Evolutionary conservation across 2,888 invertebrate species (phyloP).

Genomic region (Sesia apiformis): DNA sequence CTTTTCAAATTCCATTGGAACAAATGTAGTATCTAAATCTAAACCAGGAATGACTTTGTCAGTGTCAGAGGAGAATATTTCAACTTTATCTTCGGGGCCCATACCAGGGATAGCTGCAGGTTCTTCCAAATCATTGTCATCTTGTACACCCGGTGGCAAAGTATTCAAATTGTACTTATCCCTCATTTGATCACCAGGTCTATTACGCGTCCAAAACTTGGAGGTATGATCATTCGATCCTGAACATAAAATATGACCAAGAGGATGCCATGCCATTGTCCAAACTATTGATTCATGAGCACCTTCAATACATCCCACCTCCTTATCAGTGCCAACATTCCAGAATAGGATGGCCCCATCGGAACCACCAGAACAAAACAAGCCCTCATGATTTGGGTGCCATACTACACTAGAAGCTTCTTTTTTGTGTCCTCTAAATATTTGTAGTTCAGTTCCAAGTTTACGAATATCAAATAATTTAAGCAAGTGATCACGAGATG

Average conservation of each 20-base stretch:
- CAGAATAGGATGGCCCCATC: slow-evolving; percentile 99
- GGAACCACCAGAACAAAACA: slow-evolving; percentile 98
- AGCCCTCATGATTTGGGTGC: slow-evolving; percentile 98
- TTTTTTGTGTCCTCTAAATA: slow-evolving; percentile 99
- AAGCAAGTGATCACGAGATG: slow-evolving; percentile 96
- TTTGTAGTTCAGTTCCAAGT: slow-evolving; percentile 94
- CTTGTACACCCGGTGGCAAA: slow-evolving; percentile 83
- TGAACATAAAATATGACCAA: slow-evolving; percentile 98
- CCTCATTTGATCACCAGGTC: slow-evolving; percentile 98
- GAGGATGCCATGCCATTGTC: slow-evolving; percentile 99
- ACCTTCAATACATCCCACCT: slow-evolving; percentile 97
- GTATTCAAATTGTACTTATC: slow-evolving; percentile 98
- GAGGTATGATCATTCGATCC: slow-evolving; percentile 99
- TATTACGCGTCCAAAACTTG: slow-evolving; percentile 99
- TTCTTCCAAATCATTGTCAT: slow-evolving; percentile 78
- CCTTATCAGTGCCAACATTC: slow-evolving; percentile 98
- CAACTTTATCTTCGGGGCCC: slow-evolving; percentile 97
- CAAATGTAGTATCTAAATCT: slow-evolving; percentile 81
- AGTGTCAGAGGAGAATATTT: slow-evolving; percentile 77
- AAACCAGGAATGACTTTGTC: slow-evolving; percentile 87
- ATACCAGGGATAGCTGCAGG: slow-evolving; percentile 93
- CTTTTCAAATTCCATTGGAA: slow-evolving; percentile 80
- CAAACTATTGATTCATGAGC: slow-evolving; percentile 99
- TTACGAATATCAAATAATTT: slow-evolving; percentile 98
- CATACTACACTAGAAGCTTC: slow-evolving; percentile 98